These are phyloP conservation scores for Luperina nickerlii DNA, from an alignment of 2,888 invertebrate species.

Conservation along the genomic window DNA sequence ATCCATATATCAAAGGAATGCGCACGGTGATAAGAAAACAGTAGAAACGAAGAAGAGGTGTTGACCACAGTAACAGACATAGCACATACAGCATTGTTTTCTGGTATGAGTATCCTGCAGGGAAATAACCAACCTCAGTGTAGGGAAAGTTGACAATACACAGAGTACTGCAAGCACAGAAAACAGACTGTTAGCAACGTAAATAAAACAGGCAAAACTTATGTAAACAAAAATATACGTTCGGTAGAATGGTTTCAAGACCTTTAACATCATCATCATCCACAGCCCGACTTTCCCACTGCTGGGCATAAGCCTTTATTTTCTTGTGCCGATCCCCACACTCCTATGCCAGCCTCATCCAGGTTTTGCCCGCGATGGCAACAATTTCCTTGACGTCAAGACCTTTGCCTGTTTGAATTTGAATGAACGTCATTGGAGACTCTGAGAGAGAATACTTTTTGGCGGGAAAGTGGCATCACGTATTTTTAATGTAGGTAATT, in stretches of 20 bases:
- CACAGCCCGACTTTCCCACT: too few relatives aligned
- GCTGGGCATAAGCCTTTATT: too few relatives aligned
- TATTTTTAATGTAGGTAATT: background rate
- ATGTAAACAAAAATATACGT: background rate
- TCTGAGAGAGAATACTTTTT: background rate
- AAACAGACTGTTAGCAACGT: background rate
- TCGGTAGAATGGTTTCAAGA: background rate
- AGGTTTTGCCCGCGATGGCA: too few relatives aligned
- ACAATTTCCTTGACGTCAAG: background rate
- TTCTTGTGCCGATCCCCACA: too few relatives aligned
- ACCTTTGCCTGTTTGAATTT: background rate
- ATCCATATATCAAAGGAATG: constrained; percentile 36
- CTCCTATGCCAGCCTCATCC: too few relatives aligned
- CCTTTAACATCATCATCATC: background rate
- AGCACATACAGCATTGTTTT: background rate
- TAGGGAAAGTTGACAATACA: background rate
- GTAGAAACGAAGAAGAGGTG: background rate
- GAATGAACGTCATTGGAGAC: background rate
- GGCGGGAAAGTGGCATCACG: background rate
- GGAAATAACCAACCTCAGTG: background rate
- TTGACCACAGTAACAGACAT: background rate
- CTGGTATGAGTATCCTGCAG: background rate
- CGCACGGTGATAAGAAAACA: background rate
- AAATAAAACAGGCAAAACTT: background rate
- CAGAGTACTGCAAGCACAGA: background rate